phyloP scores from a whole-genome alignment of 64 coral and sea anemone genomes.

The Pocillopora damicornis region DNA sequence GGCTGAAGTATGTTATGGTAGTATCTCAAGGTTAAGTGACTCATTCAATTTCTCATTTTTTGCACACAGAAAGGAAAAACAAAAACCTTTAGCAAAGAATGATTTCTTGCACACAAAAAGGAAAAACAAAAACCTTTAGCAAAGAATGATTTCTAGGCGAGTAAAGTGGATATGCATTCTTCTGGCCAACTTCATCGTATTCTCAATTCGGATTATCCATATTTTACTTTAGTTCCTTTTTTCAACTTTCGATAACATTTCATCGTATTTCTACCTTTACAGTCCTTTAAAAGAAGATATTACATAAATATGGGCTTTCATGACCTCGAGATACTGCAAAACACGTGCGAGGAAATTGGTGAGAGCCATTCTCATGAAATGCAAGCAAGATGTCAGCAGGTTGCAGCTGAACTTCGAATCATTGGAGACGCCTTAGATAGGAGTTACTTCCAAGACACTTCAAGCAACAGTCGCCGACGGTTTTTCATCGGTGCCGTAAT shows the following conservation, averaged over 20 bases:
- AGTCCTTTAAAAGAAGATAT: neutral
- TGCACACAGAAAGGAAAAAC: no score
- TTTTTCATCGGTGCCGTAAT: neutral
- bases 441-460: neutral
- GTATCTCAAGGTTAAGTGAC: no score
- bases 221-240: neutral
- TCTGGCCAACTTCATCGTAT: neutral
- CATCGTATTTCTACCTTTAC: neutral
- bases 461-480: neutral
- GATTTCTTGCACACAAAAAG: no score
- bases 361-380: neutral
- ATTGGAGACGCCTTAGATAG: conserved; percentile 16
- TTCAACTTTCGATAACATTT: neutral
- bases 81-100: no score
- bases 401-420: neutral
- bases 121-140: no score
- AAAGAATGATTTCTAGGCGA: no score
- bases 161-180: no score
- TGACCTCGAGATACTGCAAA: neutral
- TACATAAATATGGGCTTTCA: neutral
- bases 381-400: neutral
- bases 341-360: neutral
- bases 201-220: neutral
- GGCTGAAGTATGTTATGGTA: no score
- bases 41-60: no score